A percentile compares a stretch with the other conserved stretches of the same genome.
Evolutionary conservation across 2,888 invertebrate genomes (phyloP).

Genomic region (Sesia apiformis): DNA sequence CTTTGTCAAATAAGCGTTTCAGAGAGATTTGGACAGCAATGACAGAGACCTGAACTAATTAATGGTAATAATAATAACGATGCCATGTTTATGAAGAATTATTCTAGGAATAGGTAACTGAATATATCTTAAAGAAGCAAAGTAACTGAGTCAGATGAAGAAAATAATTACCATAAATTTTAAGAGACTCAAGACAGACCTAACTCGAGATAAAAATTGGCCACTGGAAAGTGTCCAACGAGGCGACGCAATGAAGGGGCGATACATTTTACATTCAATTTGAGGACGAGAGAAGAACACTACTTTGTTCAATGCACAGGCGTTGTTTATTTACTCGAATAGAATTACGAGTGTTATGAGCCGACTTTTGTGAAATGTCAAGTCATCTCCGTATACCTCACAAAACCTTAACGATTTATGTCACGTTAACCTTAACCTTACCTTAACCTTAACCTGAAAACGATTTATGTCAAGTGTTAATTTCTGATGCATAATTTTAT

Average conservation of each 20-base stretch:
- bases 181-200: conserved; percentile 22
- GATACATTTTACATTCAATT: conserved; percentile 45
- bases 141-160: conserved; percentile 6
- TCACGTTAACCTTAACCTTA: neutral
- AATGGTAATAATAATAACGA: too few relatives aligned
- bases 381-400: too few relatives aligned
- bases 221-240: conserved; percentile 37
- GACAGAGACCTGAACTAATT: too few relatives aligned
- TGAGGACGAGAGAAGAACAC: conserved; percentile 27
- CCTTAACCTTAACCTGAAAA: neutral
- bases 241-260: conserved; percentile 21
- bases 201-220: conserved; percentile 32
- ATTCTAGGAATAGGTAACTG: neutral
- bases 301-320: conserved; percentile 21
- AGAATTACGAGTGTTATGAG: conserved; percentile 7
- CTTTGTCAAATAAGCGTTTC: too few relatives aligned
- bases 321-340: conserved; percentile 13
- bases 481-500: conserved; percentile 23
- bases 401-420: neutral
- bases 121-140: neutral
- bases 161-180: conserved; percentile 26
- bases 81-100: too few relatives aligned
- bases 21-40: too few relatives aligned
- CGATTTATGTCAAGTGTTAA: conserved; percentile 15
- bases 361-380: neutral